Percentiles rank a stretch among this genome's conserved stretches.
Evolutionary conservation across 2,888 invertebrate genomes (phyloP).

Genomic region (Amphipoea oculea): DNA sequence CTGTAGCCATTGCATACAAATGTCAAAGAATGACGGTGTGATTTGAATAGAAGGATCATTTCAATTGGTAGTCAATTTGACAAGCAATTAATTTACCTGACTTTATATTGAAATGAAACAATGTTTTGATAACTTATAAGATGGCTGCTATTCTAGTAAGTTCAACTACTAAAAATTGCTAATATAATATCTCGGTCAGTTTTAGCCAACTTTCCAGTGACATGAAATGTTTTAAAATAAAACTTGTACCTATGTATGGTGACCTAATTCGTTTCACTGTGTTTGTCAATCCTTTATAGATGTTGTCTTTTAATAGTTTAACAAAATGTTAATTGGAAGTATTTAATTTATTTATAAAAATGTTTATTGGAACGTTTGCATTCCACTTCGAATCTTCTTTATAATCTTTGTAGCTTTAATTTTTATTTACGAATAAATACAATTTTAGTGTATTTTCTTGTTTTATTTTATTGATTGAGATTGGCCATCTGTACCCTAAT

Average conservation of each 20-base stretch:
- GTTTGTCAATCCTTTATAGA: conserved; percentile 12
- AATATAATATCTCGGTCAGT: not conserved
- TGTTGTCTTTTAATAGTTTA: conserved; percentile 24
- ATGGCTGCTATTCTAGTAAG: not conserved
- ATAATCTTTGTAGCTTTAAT: conserved; percentile 64
- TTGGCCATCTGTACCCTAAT: too few relatives aligned
- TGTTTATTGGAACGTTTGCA: conserved; percentile 60
- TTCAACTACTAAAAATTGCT: not conserved
- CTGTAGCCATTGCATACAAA: not conserved
- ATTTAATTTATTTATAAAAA: conserved; percentile 39
- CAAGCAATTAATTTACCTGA: not conserved
- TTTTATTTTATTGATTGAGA: conserved; percentile 25
- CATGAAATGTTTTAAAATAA: not conserved
- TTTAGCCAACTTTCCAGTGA: not conserved
- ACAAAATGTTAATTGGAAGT: conserved; percentile 32
- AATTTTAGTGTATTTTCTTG: conserved; percentile 17
- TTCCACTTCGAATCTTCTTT: conserved; percentile 64
- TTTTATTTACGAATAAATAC: conserved; percentile 56
- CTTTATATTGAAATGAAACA: conserved; percentile 12
- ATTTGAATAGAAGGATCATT: not conserved
- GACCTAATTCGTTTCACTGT: not conserved
- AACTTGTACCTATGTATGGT: not conserved
- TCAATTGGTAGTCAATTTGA: not conserved
- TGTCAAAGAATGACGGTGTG: not conserved
- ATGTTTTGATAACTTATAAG: not conserved